Conservation (phyloP, 2,888 invertebrate species). For the Andrena chrysosceles region DNA sequence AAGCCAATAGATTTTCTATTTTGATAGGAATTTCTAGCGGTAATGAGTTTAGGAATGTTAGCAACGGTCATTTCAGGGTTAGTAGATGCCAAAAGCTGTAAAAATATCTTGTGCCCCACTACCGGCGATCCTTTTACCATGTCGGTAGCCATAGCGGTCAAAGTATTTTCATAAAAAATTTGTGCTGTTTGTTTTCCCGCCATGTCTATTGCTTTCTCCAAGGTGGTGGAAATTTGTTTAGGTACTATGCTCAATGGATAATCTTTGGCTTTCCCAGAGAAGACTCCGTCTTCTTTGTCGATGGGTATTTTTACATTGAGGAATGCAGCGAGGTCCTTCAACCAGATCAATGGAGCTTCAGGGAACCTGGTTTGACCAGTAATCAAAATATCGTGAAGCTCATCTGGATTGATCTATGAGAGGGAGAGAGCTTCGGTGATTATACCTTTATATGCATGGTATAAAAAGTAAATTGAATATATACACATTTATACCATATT, state of each 20-base stretch:
- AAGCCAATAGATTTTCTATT: constrained; percentile 91
- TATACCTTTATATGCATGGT: neutral
- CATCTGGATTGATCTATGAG: constrained; percentile 88
- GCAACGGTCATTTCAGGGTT: constrained; percentile 88
- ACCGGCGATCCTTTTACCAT: constrained; percentile 89
- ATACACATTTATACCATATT: constrained; percentile 85
- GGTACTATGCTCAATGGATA: constrained; percentile 87
- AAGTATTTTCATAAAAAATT: constrained; percentile 90
- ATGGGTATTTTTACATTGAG: constrained; percentile 88
- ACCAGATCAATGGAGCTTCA: constrained; percentile 90
- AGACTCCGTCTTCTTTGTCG: constrained; percentile 88
- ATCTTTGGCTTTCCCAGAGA: constrained; percentile 86
- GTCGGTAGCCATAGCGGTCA: constrained; percentile 90
- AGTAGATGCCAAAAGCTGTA: constrained; percentile 89
- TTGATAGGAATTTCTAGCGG: constrained; percentile 90
- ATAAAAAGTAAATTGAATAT: neutral
- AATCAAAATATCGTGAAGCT: constrained; percentile 86
- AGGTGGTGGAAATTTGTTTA: constrained; percentile 83
- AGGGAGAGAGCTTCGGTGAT: constrained; percentile 19
- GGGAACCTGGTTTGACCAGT: constrained; percentile 89
- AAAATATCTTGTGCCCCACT: constrained; percentile 89
- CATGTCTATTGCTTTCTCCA: constrained; percentile 87
- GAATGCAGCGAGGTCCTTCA: constrained; percentile 89
- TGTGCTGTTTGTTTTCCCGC: constrained; percentile 88
- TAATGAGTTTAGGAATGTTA: constrained; percentile 88